These are phyloP conservation scores for Tragelaphus oryx DNA, from an alignment of 2,797 vertebrate genomes.

Conservation along the genomic window DNA sequence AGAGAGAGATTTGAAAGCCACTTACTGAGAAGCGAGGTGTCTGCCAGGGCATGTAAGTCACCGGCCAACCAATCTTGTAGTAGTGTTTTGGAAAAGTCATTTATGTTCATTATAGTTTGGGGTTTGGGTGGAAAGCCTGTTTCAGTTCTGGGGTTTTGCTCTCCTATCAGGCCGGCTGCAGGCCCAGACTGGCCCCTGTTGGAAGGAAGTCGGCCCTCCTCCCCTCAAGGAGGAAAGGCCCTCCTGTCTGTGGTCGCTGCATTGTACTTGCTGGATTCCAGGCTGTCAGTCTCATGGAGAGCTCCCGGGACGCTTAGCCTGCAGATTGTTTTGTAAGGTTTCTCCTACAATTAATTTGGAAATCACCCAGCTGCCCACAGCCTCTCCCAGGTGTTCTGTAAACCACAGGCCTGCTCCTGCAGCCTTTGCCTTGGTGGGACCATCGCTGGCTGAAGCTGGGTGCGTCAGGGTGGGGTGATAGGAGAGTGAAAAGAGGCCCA, in stretches of 20 bases:
- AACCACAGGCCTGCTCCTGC: constrained; percentile 34
- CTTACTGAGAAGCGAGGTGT: not conserved
- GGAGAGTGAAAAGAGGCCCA: not conserved
- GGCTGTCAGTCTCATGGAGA: constrained; percentile 54
- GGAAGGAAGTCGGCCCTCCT: constrained; percentile 61
- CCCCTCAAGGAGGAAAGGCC: constrained; percentile 43
- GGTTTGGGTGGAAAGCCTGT: constrained; percentile 41
- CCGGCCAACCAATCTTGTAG: not conserved
- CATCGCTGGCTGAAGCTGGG: not conserved
- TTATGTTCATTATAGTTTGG: not conserved
- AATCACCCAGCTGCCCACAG: constrained; percentile 68
- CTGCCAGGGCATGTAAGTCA: not conserved
- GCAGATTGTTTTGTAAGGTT: constrained; percentile 70
- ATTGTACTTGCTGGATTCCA: constrained; percentile 65
- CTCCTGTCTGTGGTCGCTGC: constrained; percentile 48
- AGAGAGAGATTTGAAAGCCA: not conserved
- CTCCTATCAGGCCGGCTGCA: constrained; percentile 33
- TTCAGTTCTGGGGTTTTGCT: constrained; percentile 41
- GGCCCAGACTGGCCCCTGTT: constrained; percentile 61
- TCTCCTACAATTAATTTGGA: constrained; percentile 68
- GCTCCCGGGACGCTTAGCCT: constrained; percentile 50
- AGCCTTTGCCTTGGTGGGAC: not conserved
- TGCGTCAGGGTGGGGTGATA: not conserved
- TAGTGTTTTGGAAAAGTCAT: not conserved
- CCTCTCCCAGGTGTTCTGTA: constrained; percentile 60